Evolutionary conservation across 2,888 invertebrate genomes (phyloP), one percentile per base, ranked within the genome.

Genomic region (Troides helena): DNA sequence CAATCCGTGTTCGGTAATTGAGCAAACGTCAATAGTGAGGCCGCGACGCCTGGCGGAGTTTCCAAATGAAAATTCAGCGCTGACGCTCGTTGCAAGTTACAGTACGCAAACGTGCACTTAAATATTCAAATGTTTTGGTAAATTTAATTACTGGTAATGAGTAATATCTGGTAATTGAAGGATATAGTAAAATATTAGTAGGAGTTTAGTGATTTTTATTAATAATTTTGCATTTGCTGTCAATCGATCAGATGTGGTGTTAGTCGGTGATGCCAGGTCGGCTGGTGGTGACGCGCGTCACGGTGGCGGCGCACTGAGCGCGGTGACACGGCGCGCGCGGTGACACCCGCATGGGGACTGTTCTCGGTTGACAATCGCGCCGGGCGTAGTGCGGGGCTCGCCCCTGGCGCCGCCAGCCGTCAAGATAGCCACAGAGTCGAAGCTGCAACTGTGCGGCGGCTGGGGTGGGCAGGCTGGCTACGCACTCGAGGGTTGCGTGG

Each of bases 401-500:
- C 74, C 74, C 70, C 73, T 74, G 77, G 75, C 72, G 76, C 76
- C 65, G 62, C 72, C 81, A 84, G 84, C 86, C 86, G 88, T 81
- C 92, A 92, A 92, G 82, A 92, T 92, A 91, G 90, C 90, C 81
- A 83, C 90, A 78, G 92, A 91, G 77, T 85, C 90, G 83, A 91
- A 90, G 79, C 78, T 91, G 83, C 85, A 86, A 85, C 80, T 89
- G 87, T 90, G 90, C 89, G 90, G 81, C 67, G 76, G 86, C 86
- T 90, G 92, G 90, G 80, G 85, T 79, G 91, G 89, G 81, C 88
- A 87, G 82, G 84, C 81, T 77, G 85, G 87, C 83, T 90, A 89
- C 90, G 89, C 89, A 78, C 85, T 89, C 75, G 98, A 88, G 96
- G 97, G 85, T 95, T 94, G 84, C 94, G 95, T 93, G 97, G 97